Evolutionary conservation across 2,797 vertebrate genomes (phyloP).

Genomic region (Melanotaenia trifasciata): DNA sequence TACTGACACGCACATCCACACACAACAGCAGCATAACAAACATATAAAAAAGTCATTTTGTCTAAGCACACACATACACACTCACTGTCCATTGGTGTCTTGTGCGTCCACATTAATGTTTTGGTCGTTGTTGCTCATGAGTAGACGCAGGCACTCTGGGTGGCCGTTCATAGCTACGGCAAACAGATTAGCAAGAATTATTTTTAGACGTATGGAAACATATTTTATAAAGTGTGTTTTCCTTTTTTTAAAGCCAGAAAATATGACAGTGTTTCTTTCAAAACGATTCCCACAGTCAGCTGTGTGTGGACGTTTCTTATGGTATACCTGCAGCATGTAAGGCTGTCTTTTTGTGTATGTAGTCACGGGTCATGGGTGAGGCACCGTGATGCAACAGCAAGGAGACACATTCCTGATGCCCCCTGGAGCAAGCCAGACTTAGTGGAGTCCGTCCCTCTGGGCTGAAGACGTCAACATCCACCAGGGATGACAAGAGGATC

Average conservation of each 20-base stretch:
- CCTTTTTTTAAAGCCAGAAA: background rate
- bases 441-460: constrained; percentile 92
- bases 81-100: constrained; percentile 95
- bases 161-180: constrained; percentile 92
- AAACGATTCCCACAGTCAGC: background rate
- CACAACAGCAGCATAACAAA: background rate
- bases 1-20: background rate
- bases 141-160: constrained; percentile 92
- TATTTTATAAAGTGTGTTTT: background rate
- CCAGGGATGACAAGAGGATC: constrained; percentile 91
- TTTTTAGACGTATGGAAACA: background rate
- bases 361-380: constrained; percentile 92
- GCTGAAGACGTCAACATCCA: constrained; percentile 94
- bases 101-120: constrained; percentile 90
- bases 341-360: constrained; percentile 91
- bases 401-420: constrained; percentile 96
- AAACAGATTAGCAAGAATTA: constrained; percentile 21
- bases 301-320: constrained; percentile 19
- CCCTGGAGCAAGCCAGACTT: constrained; percentile 92
- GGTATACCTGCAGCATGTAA: constrained; percentile 93
- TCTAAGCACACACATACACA: constrained; percentile 41
- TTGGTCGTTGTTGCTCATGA: constrained; percentile 91
- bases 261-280: background rate
- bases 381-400: constrained; percentile 95
- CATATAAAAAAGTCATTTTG: background rate